Evolutionary conservation across 2,888 invertebrate genomes (phyloP), one percentile per base, ranked within the genome.

Genomic region (Apamea crenata): DNA sequence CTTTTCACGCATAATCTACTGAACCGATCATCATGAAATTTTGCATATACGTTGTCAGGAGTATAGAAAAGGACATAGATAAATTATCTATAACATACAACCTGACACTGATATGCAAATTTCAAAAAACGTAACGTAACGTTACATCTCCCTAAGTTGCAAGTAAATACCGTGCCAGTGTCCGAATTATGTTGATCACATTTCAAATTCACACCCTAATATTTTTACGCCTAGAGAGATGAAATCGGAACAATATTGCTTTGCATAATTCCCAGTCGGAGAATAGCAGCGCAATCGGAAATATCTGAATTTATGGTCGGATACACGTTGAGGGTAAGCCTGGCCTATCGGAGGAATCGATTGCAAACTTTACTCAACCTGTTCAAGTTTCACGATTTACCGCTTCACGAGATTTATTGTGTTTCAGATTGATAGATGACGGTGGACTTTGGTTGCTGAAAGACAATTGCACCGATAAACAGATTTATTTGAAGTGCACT

Each of bases 241-340:
- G 21, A 67, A 81, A 59, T 68, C 53, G 68, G 68, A 75, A 80
- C 68, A 74, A 69, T 63, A 87, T 75, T 75, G 65, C 72, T 84
- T 72, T 78, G 68, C 69, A 85, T 78, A 87, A 76, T 69, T 75
- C 56, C 32, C 40, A 78, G 14, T 63, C 66, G 70, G 70, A 47
- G 61, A 71, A 78, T 59, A 70, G 59, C 67, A 47, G 56, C 44
- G 79, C 72, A 73, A 83, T 89, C 80, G 87, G 82, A 88, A 86
- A 83, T 77, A 85, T 81, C 74, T 67, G 82, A 82, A 85, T 91
- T 89, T 88, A 91, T 87, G 72, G 71, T 59, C 78, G 83, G 80
- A 89, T 86, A 86, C 80, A 81, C 86, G 84, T 82, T 83, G 77
- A 77, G 88, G 78, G 78, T 80, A 69, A 80, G 84, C 84, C 71